phyloP scores from a whole-genome alignment of 2,888 invertebrate genomes.

The Leptinotarsa haldemani region DNA sequence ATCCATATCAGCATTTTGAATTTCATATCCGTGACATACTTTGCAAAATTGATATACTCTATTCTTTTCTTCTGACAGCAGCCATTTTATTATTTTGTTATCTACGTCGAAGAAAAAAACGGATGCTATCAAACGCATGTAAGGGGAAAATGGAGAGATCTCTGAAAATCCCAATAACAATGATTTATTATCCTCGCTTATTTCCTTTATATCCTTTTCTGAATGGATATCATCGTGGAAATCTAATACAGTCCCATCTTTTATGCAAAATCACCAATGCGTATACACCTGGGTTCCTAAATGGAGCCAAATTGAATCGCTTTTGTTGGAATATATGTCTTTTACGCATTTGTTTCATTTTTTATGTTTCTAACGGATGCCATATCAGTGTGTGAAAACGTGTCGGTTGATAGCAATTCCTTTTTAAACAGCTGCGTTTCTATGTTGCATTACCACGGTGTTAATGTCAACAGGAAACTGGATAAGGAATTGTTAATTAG shows the following conservation, averaged over 20 bases:
- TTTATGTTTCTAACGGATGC: no score
- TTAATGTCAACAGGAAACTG: conserved; percentile 5
- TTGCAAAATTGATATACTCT: no score
- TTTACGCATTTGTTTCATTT: not conserved
- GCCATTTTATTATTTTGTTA: not conserved
- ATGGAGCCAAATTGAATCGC: not conserved
- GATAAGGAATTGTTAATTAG: conserved; percentile 6
- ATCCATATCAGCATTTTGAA: no score
- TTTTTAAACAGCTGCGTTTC: not conserved
- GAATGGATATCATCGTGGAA: not conserved
- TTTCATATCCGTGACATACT: no score
- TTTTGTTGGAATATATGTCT: not conserved
- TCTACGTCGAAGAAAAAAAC: not conserved
- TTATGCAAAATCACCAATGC: not conserved
- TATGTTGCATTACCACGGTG: not conserved
- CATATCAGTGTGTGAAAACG: no score
- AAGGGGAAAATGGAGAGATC: not conserved
- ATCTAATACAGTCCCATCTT: not conserved
- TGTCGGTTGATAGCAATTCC: not conserved
- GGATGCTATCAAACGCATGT: not conserved
- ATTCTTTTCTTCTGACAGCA: no score
- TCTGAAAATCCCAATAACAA: not conserved
- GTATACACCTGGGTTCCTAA: not conserved
- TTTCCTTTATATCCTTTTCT: not conserved
- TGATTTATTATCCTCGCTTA: not conserved